Base-by-base conservation (phyloP, 2,888 invertebrate genomes). In the Helobdella robusta region DNA sequence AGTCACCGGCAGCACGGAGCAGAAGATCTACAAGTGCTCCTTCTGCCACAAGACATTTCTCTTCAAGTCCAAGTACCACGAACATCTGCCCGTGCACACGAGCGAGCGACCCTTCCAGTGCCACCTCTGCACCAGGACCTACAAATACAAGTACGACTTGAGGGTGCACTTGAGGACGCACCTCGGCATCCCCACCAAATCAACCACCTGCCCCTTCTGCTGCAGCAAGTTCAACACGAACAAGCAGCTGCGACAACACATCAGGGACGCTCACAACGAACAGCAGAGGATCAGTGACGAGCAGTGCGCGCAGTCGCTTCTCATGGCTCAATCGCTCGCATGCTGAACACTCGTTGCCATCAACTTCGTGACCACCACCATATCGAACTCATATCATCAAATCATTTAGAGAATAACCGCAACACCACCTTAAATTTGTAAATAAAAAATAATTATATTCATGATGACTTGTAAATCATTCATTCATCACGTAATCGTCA, bases 111-210 rank as follows among this genome's bases (percentile, higher is more conserved):
- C 72, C 8, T 72, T 69, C 68, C 71, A 71, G 62, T 72, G 72
- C 58, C 71, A 71, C 65, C 65, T 72, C 30, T 72, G 72, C 36
- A 68, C 71, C 2, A 67, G 72, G 40, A 72, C 72, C 11, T 72
- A 72, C 72, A 72, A 72, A 70, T 72, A 72, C 69, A 72, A 72
- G 68, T 72, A 72, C 59, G 72, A 72, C 67, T 67, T 72, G 35
- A 67, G 70, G 6, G 72, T 72, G 8, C 72, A 72, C 63, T 68
- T 72, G 52, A 59, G 72, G 20, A 72, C 72, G 15, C 72, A 72
- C 69, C 67, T 72, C 66, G 72, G 72, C 54, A 72, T 72, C 36
- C 72, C 72, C 8, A 72, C 72, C 58, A 72, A 72, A 68, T 72
- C 72, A n/a, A 72, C 72, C n/a, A 66, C 71, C 46, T 72, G 72